Evolutionary conservation across 2,797 vertebrate species (phyloP).

Genomic region (Hipposideros larvatus): DNA sequence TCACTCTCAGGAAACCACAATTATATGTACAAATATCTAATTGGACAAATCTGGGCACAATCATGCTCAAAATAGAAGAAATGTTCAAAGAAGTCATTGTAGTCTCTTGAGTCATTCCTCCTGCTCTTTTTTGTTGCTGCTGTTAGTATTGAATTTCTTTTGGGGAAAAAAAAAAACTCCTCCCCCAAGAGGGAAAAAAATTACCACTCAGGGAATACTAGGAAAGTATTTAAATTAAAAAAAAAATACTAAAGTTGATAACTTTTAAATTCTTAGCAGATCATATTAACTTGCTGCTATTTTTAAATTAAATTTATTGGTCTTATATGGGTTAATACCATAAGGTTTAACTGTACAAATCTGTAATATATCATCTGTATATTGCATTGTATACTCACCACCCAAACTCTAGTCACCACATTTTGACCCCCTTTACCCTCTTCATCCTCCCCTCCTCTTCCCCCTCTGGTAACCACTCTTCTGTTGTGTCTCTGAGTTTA

Average conservation of each 20-base stretch:
- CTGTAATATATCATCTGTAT: neutral
- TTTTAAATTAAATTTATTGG: no score
- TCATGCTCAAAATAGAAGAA: neutral
- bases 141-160: neutral
- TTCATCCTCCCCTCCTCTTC: neutral
- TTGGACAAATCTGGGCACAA: neutral
- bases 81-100: neutral
- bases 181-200: neutral
- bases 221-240: neutral
- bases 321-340: no score
- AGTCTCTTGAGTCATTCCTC: neutral
- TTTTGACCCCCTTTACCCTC: no score
- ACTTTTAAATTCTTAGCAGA: neutral
- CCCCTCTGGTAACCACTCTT: neutral
- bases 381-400: neutral
- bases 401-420: neutral
- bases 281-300: no score
- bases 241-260: neutral
- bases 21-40: neutral
- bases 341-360: neutral
- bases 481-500: neutral
- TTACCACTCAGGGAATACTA: neutral
- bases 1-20: neutral
- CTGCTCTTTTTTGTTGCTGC: neutral
- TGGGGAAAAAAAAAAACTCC: neutral